Percentiles rank a stretch among this genome's conserved stretches.
These are phyloP conservation scores for Agriotes lineatus DNA, from an alignment of 2,888 invertebrate species.

Conservation along the genomic window DNA sequence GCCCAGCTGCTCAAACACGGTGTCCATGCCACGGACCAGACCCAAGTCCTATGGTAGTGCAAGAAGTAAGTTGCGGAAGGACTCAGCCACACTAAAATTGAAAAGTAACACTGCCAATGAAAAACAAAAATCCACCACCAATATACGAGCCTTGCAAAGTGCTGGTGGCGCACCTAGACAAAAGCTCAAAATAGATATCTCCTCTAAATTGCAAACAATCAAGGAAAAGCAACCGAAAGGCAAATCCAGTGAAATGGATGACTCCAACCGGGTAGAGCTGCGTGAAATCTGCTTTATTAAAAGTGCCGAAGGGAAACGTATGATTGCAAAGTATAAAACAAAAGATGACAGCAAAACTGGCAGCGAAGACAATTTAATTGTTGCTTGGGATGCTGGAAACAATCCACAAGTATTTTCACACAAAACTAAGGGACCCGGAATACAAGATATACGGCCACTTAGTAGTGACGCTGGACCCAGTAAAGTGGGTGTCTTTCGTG, in stretches of 20 bases:
- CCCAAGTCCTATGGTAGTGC: conserved; percentile 30
- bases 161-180: conserved; percentile 19
- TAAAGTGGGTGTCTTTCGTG: conserved; percentile 56
- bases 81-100: conserved; percentile 18
- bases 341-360: conserved; percentile 48
- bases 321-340: conserved; percentile 60
- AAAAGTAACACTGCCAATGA: conserved; percentile 28
- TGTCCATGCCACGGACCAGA: conserved; percentile 32
- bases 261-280: conserved; percentile 55
- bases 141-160: conserved; percentile 31
- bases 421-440: conserved; percentile 36
- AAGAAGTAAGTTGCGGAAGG: conserved; percentile 21
- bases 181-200: conserved; percentile 38
- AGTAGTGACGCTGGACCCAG: conserved; percentile 51
- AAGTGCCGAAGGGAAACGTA: conserved; percentile 59
- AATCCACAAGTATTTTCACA: conserved; percentile 59
- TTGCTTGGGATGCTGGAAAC: conserved; percentile 59
- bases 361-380: conserved; percentile 59
- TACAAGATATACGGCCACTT: conserved; percentile 3
- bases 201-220: conserved; percentile 42
- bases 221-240: conserved; percentile 40
- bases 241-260: conserved; percentile 34
- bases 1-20: conserved; percentile 55
- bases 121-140: conserved; percentile 38
- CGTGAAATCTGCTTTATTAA: conserved; percentile 63